Conservation (phyloP, 2,113 vertebrate species). For the Syngnathus typhle region DNA sequence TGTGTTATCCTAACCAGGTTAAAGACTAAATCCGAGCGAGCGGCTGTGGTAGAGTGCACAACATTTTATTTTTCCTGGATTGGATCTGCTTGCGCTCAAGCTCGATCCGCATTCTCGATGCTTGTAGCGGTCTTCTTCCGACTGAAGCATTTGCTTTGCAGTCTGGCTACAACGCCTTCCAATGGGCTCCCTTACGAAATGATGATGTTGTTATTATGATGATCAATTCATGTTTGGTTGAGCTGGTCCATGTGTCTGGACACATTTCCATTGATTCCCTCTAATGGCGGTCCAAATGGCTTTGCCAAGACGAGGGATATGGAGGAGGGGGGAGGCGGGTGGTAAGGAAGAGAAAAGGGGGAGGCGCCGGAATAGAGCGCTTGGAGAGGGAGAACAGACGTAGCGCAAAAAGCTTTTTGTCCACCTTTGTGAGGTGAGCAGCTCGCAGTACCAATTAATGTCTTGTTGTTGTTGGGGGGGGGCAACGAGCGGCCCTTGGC, state of each 20-base stretch:
- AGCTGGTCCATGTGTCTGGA: constrained; percentile 62
- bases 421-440: constrained; percentile 66
- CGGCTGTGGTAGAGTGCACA: too few relatives aligned
- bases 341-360: constrained; percentile 7
- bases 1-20: constrained; percentile 22
- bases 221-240: constrained; percentile 71
- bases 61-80: neutral
- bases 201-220: constrained; percentile 72
- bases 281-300: constrained; percentile 63
- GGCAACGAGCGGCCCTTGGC: constrained; percentile 64
- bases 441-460: constrained; percentile 71
- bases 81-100: neutral
- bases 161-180: constrained; percentile 28
- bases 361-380: constrained; percentile 10
- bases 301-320: constrained; percentile 53
- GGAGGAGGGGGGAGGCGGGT: neutral
- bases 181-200: constrained; percentile 56
- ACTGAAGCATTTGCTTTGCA: constrained; percentile 22
- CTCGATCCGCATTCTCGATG: constrained; percentile 16
- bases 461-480: constrained; percentile 45
- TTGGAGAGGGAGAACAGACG: constrained; percentile 34
- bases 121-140: constrained; percentile 16
- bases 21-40: neutral
- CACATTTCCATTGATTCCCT: constrained; percentile 67
- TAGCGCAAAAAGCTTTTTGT: constrained; percentile 66